Percentiles rank a stretch among this genome's conserved stretches.
These are phyloP conservation scores for Hoplostethus atlanticus DNA, from an alignment of 2,797 vertebrate genomes.

Conservation along the genomic window DNA sequence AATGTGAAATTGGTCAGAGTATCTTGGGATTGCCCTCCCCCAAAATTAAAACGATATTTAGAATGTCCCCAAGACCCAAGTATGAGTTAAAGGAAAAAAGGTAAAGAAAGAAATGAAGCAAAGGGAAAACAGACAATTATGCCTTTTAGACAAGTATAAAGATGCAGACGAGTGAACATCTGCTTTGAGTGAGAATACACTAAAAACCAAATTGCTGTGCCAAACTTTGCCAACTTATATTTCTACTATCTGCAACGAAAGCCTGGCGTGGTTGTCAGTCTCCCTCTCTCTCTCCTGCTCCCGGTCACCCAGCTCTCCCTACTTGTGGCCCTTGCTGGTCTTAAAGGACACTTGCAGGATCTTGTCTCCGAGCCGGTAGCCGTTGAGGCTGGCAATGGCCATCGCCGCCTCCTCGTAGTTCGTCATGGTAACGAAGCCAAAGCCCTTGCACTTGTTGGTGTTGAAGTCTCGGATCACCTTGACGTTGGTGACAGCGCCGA, in stretches of 20 bases:
- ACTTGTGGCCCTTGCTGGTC: constrained; percentile 99
- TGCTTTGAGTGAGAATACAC: constrained; percentile 90
- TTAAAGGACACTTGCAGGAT: constrained; percentile 99
- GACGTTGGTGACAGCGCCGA: constrained; percentile 98
- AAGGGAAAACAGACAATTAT: constrained; percentile 58
- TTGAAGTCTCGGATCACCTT: constrained; percentile 99
- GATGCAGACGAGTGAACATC: constrained; percentile 88
- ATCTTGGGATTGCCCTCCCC: constrained; percentile 78
- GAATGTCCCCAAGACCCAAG: constrained; percentile 85
- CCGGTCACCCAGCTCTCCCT: constrained; percentile 76
- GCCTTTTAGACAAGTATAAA: constrained; percentile 90
- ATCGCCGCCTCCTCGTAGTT: constrained; percentile 99
- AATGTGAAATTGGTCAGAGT: constrained; percentile 87
- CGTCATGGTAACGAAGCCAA: constrained; percentile 99
- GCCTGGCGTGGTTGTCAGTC: constrained; percentile 27
- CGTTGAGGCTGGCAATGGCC: constrained; percentile 99
- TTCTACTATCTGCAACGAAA: constrained; percentile 62
- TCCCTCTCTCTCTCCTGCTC: constrained; percentile 46
- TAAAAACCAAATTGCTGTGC: constrained; percentile 74
- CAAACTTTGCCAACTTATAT: constrained; percentile 60
- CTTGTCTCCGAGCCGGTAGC: constrained; percentile 99
- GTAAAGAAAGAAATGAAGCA: constrained; percentile 45
- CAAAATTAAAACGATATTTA: constrained; percentile 88
- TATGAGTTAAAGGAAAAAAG: constrained; percentile 76
- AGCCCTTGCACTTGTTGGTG: constrained; percentile 99